These are phyloP conservation scores for Callipepla squamata DNA, from an alignment of 2,113 vertebrate species.

Conservation along the genomic window DNA sequence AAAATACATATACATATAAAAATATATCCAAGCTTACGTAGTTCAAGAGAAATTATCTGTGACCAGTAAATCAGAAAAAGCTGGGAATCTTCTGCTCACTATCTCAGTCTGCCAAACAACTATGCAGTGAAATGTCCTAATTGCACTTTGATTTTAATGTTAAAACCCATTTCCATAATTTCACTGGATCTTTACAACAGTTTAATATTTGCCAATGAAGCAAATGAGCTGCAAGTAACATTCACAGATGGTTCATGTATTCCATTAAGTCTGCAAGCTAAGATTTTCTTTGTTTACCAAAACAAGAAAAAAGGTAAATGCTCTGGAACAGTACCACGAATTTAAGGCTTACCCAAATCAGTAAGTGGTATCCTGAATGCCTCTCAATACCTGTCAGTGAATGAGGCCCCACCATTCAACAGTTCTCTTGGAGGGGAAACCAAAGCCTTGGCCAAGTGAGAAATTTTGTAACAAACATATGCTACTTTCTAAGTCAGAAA, in stretches of 20 bases:
- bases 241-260: constrained; percentile 76
- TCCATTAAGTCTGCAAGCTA: constrained; percentile 53
- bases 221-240: constrained; percentile 79
- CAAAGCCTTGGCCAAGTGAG: neutral
- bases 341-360: neutral
- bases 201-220: constrained; percentile 79
- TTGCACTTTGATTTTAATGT: constrained; percentile 80
- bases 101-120: constrained; percentile 72
- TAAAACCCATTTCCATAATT: constrained; percentile 82
- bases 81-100: constrained; percentile 52
- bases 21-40: neutral
- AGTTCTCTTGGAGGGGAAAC: neutral
- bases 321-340: neutral
- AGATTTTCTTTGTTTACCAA: constrained; percentile 55
- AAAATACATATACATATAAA: constrained; percentile 4
- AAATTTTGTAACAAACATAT: neutral
- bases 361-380: neutral
- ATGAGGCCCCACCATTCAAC: neutral
- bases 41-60: constrained; percentile 66
- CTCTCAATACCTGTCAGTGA: neutral
- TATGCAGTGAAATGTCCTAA: constrained; percentile 80
- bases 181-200: constrained; percentile 74
- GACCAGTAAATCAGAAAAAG: constrained; percentile 69
- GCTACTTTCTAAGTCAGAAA: neutral
- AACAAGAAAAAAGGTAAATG: neutral